A percentile compares a stretch with the other conserved stretches of the same genome.
Conservation (phyloP, 2,797 vertebrate genomes). For the Smutsia gigantea region DNA sequence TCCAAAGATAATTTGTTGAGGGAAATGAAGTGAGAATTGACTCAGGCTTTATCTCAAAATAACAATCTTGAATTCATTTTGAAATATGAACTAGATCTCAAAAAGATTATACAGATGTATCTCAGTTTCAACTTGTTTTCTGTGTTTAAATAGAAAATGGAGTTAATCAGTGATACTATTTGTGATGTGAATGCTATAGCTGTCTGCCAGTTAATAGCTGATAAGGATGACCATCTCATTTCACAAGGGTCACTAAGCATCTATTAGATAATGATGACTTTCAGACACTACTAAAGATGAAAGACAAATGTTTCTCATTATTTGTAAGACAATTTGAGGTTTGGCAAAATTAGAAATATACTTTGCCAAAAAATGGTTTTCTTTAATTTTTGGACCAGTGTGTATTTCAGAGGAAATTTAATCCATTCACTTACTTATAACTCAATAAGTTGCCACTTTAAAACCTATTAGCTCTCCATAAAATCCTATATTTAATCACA, state of each 20-base stretch:
- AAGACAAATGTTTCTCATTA: slow-evolving; percentile 67
- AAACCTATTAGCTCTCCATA: slow-evolving; percentile 40
- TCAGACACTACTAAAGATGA: slow-evolving; percentile 54
- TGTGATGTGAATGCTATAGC: neutral
- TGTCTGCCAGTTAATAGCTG: neutral
- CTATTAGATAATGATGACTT: slow-evolving; percentile 64
- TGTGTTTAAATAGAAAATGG: slow-evolving; percentile 5
- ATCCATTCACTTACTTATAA: slow-evolving; percentile 49
- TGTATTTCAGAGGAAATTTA: slow-evolving; percentile 58
- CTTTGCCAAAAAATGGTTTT: slow-evolving; percentile 68
- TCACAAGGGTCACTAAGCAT: slow-evolving; percentile 7
- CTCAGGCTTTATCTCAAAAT: neutral
- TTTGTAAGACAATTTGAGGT: slow-evolving; percentile 56
- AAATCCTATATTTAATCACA: neutral
- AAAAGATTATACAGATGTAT: neutral
- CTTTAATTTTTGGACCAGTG: slow-evolving; percentile 58
- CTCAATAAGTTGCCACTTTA: slow-evolving; percentile 49
- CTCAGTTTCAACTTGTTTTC: neutral
- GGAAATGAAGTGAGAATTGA: neutral
- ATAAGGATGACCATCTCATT: slow-evolving; percentile 8
- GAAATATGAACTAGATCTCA: neutral
- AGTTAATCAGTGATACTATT: neutral
- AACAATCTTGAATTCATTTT: neutral
- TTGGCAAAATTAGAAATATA: slow-evolving; percentile 63
- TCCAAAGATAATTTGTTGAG: neutral